phyloP scores from a whole-genome alignment of 2,797 vertebrate genomes.

The Melanotaenia parkinsoni region DNA sequence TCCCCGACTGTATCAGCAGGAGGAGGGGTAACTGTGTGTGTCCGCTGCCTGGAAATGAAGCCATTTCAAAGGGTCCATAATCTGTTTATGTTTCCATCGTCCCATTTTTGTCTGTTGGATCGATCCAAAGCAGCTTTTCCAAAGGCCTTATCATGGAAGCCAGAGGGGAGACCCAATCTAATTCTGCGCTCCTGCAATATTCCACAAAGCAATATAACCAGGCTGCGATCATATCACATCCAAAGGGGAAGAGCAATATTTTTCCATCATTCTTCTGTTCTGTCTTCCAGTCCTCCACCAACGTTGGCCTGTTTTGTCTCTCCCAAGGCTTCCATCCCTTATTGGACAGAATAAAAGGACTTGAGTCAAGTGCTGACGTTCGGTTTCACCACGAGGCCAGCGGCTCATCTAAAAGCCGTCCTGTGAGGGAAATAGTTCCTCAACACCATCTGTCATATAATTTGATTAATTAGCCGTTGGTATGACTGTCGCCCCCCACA shows the following conservation, averaged over 20 bases:
- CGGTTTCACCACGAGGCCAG: slow-evolving; percentile 44
- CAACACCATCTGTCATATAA: slow-evolving; percentile 73
- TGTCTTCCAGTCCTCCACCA: slow-evolving; percentile 60
- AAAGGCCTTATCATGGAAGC: slow-evolving; percentile 67
- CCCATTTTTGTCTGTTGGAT: slow-evolving; percentile 69
- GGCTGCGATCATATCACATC: slow-evolving; percentile 76
- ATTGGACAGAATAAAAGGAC: slow-evolving; percentile 62
- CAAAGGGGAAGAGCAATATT: slow-evolving; percentile 79
- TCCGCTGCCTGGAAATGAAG: slow-evolving; percentile 75
- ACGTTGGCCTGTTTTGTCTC: slow-evolving; percentile 41
- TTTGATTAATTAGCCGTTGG: slow-evolving; percentile 77
- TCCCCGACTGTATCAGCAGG: not conserved
- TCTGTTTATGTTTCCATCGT: slow-evolving; percentile 75
- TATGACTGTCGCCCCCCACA: slow-evolving; percentile 65
- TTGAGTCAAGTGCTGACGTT: slow-evolving; percentile 65
- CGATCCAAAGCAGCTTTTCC: slow-evolving; percentile 80
- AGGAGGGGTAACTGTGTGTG: slow-evolving; percentile 19
- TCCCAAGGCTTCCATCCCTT: slow-evolving; percentile 45
- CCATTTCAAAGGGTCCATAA: slow-evolving; percentile 73
- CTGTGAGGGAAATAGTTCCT: slow-evolving; percentile 70
- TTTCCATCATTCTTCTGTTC: slow-evolving; percentile 70
- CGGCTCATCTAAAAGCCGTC: slow-evolving; percentile 59
- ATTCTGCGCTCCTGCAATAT: slow-evolving; percentile 79
- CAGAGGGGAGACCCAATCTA: slow-evolving; percentile 76
- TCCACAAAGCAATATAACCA: slow-evolving; percentile 81